Evolutionary conservation across 1,140 invertebrate species (phyloP), one percentile per base, ranked within the genome.

Genomic region (Bombus soroeensis): DNA sequence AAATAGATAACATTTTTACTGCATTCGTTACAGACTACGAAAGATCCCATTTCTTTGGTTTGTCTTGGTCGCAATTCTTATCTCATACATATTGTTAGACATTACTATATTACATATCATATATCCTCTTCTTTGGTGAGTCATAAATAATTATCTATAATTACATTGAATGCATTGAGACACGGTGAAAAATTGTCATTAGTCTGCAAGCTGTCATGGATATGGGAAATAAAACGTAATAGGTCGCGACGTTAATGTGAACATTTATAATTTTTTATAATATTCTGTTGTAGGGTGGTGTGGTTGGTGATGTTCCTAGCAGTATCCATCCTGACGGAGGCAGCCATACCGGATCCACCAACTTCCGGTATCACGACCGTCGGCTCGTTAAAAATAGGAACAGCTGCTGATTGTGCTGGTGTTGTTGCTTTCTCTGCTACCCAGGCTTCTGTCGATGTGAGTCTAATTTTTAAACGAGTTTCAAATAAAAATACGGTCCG

Each of bases 341-440:
- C 94, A 79, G 90, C 92, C 8, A 66, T 87, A 89, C 91, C 93
- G 68, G 91, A 93, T 75, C 92, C 93, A 80, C 93, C 94, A 64
- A 77, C 85, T 59, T 86, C 90, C 62, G 92, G 92, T 73, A 94
- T 94, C 76, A 94, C 94, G 5, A 95, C 94, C 28, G 87, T 94
- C 28, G 94, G 94, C 9, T 94, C 95, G 1, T 81, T 92, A 57
- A 95, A 95, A 92, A 89, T 95, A 28, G 93, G 94, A 9, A 95
- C 94, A 15, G 95, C 95, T 25, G 93, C 93, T 70, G 95, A 95
- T 79, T 96, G 95, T 81, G 90, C 92, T 43, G 94, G 94, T 70
- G 91, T 93, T n/a, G 94, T 96, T 32, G 95, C 95, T 70, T 96
- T 96, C 87, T 95, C 95, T 34, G 92, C 93, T 13, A 93, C 90